Conservation (phyloP, 2,888 invertebrate species). For the Spisula solida region DNA sequence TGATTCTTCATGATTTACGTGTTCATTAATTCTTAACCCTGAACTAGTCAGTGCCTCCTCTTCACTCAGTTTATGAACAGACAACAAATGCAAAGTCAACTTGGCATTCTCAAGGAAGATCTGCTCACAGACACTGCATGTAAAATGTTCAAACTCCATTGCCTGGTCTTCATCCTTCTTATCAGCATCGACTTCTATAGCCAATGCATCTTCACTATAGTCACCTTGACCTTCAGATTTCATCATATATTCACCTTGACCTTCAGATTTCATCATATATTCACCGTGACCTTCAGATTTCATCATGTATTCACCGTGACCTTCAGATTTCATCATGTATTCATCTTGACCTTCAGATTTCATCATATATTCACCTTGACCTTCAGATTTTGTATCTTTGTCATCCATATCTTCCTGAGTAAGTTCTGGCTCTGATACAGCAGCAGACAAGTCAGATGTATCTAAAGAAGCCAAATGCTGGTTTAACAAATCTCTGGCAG, state of each 20-base stretch:
- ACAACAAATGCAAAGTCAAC: conserved; percentile 54
- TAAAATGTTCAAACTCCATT: conserved; percentile 54
- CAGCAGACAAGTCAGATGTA: conserved; percentile 23
- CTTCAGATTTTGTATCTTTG: conserved; percentile 10
- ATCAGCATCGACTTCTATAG: neutral
- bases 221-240: conserved; percentile 9
- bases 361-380: conserved; percentile 1
- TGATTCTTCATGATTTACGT: neutral
- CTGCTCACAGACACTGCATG: conserved; percentile 61
- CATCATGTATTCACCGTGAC: neutral
- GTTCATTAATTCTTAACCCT: conserved; percentile 44
- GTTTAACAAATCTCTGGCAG: conserved; percentile 59
- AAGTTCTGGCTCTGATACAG: conserved; percentile 31
- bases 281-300: conserved; percentile 10
- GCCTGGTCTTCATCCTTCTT: conserved; percentile 23
- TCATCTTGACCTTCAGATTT: conserved; percentile 14
- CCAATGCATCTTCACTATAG: neutral
- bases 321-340: neutral
- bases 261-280: neutral
- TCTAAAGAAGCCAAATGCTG: conserved; percentile 50
- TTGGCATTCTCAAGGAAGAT: conserved; percentile 54
- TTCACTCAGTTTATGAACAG: conserved; percentile 56
- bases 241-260: neutral
- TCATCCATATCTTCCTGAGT: conserved; percentile 34
- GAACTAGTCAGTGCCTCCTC: conserved; percentile 53